Evolutionary conservation across 2,113 vertebrate species (phyloP).

Genomic region (Buteo buteo): DNA sequence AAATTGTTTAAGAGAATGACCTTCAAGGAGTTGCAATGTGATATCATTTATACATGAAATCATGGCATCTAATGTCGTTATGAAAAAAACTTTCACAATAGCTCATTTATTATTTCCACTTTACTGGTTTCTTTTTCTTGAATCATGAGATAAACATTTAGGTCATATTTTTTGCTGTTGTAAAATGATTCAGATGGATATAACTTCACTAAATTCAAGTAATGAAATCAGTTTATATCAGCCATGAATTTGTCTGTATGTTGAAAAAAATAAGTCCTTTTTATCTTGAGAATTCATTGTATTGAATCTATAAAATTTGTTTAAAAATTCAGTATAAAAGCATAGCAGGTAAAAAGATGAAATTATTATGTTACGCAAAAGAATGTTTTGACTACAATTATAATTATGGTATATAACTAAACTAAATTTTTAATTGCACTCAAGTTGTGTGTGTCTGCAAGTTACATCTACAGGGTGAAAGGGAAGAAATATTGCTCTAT

Average conservation of each 20-base stretch:
- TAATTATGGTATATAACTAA: neutral
- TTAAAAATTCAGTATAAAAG: neutral
- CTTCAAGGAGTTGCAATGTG: neutral
- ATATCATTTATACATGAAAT: neutral
- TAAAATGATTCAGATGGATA: neutral
- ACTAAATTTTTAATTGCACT: neutral
- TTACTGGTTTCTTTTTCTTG: neutral
- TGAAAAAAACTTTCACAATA: neutral
- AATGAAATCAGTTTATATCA: neutral
- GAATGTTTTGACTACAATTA: neutral
- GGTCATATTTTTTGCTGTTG: neutral
- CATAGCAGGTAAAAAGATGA: neutral
- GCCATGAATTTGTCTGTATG: neutral
- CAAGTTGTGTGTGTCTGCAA: neutral
- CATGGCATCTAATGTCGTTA: neutral
- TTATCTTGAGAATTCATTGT: neutral
- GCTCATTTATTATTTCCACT: neutral
- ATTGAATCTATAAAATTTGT: neutral
- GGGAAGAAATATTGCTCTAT: neutral
- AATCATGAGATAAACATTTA: neutral
- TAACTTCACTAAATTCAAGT: neutral
- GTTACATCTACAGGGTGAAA: neutral
- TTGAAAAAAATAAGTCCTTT: neutral
- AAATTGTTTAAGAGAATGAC: neutral
- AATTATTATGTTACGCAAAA: neutral